Percentiles rank a stretch among this genome's conserved stretches.
Conservation (phyloP, 2,888 invertebrate genomes). For the Apoda limacodes region DNA sequence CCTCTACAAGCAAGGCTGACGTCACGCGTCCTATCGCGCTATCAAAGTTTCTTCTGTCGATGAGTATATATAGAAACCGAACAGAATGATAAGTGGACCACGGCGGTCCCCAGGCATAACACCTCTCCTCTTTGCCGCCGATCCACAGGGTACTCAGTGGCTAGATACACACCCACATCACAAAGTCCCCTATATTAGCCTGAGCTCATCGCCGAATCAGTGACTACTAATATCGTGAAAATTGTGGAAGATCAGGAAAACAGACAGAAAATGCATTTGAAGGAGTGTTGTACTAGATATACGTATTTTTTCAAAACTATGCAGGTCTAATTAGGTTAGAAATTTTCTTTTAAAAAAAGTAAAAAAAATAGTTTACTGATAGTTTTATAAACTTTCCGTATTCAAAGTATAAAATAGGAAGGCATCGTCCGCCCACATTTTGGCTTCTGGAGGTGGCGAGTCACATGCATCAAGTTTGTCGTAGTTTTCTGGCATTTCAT, state of each 20-base stretch:
- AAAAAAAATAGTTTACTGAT: conserved; percentile 1
- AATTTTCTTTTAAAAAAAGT: neutral
- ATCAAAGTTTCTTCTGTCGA: no score
- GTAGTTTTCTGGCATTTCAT: conserved; percentile 23
- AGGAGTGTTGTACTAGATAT: conserved; percentile 2
- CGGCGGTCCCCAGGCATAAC: no score
- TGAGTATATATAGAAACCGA: no score
- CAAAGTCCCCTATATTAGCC: no score
- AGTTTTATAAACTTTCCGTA: neutral
- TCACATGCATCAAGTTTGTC: conserved; percentile 25
- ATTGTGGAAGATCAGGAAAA: conserved; percentile 8
- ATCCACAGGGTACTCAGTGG: no score
- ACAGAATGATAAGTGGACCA: no score
- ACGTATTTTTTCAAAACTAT: neutral
- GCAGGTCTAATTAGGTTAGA: conserved; percentile 1
- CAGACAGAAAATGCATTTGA: conserved; percentile 6
- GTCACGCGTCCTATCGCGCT: no score
- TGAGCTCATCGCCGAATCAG: no score
- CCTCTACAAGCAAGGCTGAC: no score
- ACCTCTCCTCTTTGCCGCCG: no score
- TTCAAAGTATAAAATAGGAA: conserved; percentile 19
- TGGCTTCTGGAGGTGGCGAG: conserved; percentile 15
- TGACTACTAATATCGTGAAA: no score
- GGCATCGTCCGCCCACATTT: conserved; percentile 30
- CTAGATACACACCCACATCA: no score